phyloP scores from a whole-genome alignment of 2,888 invertebrate genomes.

The Phaonia tiefii region DNA sequence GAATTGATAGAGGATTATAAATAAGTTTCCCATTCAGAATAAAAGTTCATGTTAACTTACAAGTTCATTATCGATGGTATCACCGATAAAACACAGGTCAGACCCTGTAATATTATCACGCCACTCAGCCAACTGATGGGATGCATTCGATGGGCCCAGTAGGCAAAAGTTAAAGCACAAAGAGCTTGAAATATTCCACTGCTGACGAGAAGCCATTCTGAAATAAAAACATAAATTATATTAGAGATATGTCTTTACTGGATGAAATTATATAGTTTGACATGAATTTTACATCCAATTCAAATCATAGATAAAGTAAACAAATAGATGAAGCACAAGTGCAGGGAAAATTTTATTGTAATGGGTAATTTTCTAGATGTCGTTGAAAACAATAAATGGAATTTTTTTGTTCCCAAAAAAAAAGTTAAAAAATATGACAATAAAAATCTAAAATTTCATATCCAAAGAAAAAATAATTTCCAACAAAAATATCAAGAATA shows the following conservation, averaged over 20 bases:
- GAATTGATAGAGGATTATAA: not conserved
- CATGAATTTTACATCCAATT: not conserved
- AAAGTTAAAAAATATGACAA: too few species aligned
- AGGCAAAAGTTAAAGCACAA: constrained; percentile 82
- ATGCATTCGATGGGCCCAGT: constrained; percentile 83
- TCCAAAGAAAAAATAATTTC: too few species aligned
- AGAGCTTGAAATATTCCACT: constrained; percentile 82
- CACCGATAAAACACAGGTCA: constrained; percentile 81
- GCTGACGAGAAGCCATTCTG: constrained; percentile 83
- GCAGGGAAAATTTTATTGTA: too few species aligned
- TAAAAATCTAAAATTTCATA: too few species aligned
- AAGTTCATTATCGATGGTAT: constrained; percentile 82
- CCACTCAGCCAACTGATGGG: constrained; percentile 83
- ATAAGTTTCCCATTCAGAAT: not conserved
- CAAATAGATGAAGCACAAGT: too few species aligned
- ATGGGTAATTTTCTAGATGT: too few species aligned
- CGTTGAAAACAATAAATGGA: too few species aligned
- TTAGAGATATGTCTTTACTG: not conserved
- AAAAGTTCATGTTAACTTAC: constrained; percentile 70
- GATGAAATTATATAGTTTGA: too few species aligned
- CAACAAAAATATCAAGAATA: too few species aligned
- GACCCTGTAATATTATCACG: constrained; percentile 82
- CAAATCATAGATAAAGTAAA: too few species aligned
- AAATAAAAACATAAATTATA: constrained; percentile 57
- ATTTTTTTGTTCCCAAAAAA: too few species aligned